Base-by-base conservation (phyloP, 2,888 invertebrate genomes). In the Acronicta alni region DNA sequence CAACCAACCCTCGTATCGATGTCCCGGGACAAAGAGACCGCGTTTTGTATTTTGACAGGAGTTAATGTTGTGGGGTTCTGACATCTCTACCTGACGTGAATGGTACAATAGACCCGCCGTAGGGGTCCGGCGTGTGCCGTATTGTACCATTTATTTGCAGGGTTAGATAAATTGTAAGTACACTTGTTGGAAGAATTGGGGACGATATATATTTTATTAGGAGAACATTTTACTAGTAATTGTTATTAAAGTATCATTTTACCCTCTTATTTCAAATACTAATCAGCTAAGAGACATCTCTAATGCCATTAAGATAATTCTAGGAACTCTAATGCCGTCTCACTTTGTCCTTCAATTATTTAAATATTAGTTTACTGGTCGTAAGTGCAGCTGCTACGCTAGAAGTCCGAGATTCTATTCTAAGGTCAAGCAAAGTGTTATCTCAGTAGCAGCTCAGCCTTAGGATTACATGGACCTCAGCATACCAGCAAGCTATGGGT, bases 1-100 rank as follows among this genome's bases (percentile, higher is more conserved):
- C 30, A 52, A 17, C 69, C 52, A 75, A 76, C 88, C 85, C 85
- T 82, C 81, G 78, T 89, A 89, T 91, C 89, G 75, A 82, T 89
- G 84, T 84, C 84, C 43, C 71, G 74, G 84, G 85, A 90, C 90
- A 90, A 88, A 84, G 81, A 79, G 81, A 72, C 76, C 79, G 79
- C 79, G 79, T 72, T 73, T 81, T 80, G 76, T 91, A 84, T 93
- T 93, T 85, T 93, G 93, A 93, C 93, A 93, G 92, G 88, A 93
- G 93, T 92, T 91, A 93, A 92, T 89, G 81, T 79, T 67, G 69
- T 66, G 60, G 82, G 86, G 86, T 81, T 77, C 78, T 82, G 84
- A 89, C 82, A 80, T 82, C 87, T 87, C 72, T 88, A 90, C 89
- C 89, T 89, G 89, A 74, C 41, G 59, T 57, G 69, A 57, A 55